Percentiles rank a stretch among this genome's conserved stretches.
phyloP scores from a whole-genome alignment of 2,888 invertebrate genomes.

The Eucera pruinosa region DNA sequence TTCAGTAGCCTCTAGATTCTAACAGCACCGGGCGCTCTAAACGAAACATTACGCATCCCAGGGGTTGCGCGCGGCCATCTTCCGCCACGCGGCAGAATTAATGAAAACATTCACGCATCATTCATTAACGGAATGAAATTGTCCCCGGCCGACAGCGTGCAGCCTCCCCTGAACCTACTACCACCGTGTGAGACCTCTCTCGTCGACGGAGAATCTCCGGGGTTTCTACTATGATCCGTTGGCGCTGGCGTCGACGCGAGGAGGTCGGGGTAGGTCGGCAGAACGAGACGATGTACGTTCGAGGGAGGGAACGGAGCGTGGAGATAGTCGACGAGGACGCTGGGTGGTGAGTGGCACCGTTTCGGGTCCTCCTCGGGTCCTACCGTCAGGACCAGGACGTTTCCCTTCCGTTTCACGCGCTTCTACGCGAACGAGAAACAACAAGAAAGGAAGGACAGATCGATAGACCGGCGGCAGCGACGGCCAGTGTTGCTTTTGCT shows the following conservation, averaged over 20 bases:
- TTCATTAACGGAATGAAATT: slow-evolving; percentile 42
- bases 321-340: slow-evolving; percentile 68
- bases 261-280: slow-evolving; percentile 48
- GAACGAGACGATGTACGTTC: slow-evolving; percentile 57
- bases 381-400: slow-evolving; percentile 38
- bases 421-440: slow-evolving; percentile 40
- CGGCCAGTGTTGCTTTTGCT: slow-evolving; percentile 53
- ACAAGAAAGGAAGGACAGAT: slow-evolving; percentile 65
- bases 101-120: slow-evolving; percentile 30
- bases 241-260: slow-evolving; percentile 39
- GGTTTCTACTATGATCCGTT: slow-evolving; percentile 19
- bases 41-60: slow-evolving; percentile 9
- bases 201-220: slow-evolving; percentile 29
- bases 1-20: too few relatives aligned
- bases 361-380: slow-evolving; percentile 59
- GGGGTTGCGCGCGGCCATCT: neutral
- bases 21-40: neutral
- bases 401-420: slow-evolving; percentile 12
- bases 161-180: neutral
- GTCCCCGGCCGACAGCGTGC: slow-evolving; percentile 18
- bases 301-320: slow-evolving; percentile 58
- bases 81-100: slow-evolving; percentile 15
- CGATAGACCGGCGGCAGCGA: slow-evolving; percentile 71
- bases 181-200: slow-evolving; percentile 44
- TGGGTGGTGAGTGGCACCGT: slow-evolving; percentile 62